A percentile compares a stretch with the other conserved stretches of the same genome.
phyloP scores from a whole-genome alignment of 1,140 invertebrate genomes.

The Caerostris extrusa region DNA sequence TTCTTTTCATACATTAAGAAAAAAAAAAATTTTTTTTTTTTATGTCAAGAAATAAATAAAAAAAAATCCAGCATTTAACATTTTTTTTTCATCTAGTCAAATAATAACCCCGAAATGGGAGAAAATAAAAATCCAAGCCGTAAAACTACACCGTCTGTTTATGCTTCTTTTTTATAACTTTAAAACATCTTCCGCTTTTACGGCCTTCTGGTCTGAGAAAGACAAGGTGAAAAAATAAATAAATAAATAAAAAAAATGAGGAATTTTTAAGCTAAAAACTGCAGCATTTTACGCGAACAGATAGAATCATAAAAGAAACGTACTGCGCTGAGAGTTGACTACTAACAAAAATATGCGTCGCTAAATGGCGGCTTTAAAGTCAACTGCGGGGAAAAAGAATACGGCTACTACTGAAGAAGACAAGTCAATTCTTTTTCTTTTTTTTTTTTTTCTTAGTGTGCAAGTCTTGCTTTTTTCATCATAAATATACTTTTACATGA shows the following conservation, averaged over 20 bases:
- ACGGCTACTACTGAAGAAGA: no score
- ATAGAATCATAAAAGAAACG: background rate
- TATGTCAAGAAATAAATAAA: background rate
- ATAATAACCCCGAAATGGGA: background rate
- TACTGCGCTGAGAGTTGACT: background rate
- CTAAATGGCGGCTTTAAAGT: slow-evolving; percentile 13
- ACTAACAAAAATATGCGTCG: slow-evolving; percentile 5
- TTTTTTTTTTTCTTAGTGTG: background rate
- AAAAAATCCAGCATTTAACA: background rate
- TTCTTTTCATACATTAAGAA: background rate
- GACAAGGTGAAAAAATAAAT: no score
- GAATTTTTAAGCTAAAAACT: background rate
- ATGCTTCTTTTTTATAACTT: slow-evolving; percentile 23
- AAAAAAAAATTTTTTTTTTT: background rate
- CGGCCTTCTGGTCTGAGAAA: background rate
- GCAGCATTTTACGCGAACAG: slow-evolving; percentile 1
- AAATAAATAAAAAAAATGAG: background rate
- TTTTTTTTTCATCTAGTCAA: background rate
- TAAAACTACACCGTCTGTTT: background rate
- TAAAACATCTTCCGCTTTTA: slow-evolving; percentile 8
- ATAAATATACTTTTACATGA: background rate
- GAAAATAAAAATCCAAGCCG: background rate
- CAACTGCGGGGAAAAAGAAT: background rate
- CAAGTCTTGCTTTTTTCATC: background rate
- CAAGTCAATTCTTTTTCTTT: no score